Conservation (phyloP, 1,140 invertebrate species). For the Solenopsis invicta region DNA sequence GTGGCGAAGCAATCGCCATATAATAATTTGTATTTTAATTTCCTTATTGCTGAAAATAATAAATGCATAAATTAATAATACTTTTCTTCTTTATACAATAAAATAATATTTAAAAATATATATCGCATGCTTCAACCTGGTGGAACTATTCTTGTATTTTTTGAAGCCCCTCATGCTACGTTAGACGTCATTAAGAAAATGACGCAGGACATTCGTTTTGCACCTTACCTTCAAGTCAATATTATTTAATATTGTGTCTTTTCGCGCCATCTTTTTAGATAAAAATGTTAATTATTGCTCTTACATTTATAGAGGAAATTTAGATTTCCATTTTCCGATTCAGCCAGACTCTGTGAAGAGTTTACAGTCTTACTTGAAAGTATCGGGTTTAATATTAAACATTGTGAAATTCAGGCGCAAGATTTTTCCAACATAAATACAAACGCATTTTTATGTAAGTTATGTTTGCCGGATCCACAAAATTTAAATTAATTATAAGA, state of each 20-base stretch:
- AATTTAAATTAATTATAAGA: too few relatives aligned
- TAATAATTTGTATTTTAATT: not conserved
- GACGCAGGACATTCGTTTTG: not conserved
- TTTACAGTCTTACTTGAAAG: not conserved
- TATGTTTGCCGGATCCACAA: not conserved
- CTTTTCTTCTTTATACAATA: not conserved
- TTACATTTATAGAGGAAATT: not conserved
- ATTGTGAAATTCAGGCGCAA: not conserved
- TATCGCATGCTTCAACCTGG: not conserved
- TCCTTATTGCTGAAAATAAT: not conserved
- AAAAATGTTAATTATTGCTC: not conserved
- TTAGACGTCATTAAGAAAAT: not conserved
- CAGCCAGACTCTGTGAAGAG: not conserved
- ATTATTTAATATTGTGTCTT: not conserved
- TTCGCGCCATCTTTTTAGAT: not conserved
- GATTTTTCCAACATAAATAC: not conserved
- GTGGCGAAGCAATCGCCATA: too few relatives aligned
- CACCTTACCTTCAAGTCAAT: not conserved
- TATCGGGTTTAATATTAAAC: not conserved
- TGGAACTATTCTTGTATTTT: not conserved
- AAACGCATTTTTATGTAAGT: not conserved
- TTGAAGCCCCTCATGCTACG: not conserved
- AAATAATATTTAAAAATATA: not conserved
- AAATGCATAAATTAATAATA: not conserved
- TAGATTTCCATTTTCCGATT: not conserved